Evolutionary conservation across 2,113 vertebrate species (phyloP).

Genomic region (Cottus gobio): DNA sequence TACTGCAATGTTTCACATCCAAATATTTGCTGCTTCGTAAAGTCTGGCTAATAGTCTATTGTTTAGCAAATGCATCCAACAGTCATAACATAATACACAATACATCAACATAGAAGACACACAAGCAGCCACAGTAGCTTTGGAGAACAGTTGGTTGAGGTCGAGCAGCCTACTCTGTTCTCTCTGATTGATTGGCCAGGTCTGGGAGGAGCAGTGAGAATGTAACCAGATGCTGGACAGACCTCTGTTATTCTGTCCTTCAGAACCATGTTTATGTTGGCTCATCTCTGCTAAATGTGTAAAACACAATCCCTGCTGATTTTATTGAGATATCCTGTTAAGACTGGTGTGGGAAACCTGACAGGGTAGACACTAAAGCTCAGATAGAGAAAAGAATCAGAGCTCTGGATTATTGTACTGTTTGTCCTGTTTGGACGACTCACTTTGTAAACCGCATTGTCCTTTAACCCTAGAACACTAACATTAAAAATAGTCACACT

Average conservation of each 20-base stretch:
- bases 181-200: conserved; percentile 71
- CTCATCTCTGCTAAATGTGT: conserved; percentile 66
- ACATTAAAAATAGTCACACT: too few species aligned
- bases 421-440: neutral
- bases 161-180: conserved; percentile 29
- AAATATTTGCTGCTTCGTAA: neutral
- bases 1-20: neutral
- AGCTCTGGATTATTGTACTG: neutral
- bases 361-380: conserved; percentile 5
- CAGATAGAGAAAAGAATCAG: neutral
- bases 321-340: conserved; percentile 31
- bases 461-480: too few species aligned
- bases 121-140: neutral
- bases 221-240: conserved; percentile 72
- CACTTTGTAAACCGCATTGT: neutral
- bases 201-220: conserved; percentile 62
- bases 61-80: neutral
- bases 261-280: conserved; percentile 75
- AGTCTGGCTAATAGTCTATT: neutral
- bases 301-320: conserved; percentile 71
- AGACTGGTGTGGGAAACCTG: conserved; percentile 30
- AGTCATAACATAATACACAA: neutral
- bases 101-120: neutral
- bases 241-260: conserved; percentile 73
- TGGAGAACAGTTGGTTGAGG: conserved; percentile 9